Conservation (phyloP, 1,140 invertebrate species). For the Ganaspis sp. region DNA sequence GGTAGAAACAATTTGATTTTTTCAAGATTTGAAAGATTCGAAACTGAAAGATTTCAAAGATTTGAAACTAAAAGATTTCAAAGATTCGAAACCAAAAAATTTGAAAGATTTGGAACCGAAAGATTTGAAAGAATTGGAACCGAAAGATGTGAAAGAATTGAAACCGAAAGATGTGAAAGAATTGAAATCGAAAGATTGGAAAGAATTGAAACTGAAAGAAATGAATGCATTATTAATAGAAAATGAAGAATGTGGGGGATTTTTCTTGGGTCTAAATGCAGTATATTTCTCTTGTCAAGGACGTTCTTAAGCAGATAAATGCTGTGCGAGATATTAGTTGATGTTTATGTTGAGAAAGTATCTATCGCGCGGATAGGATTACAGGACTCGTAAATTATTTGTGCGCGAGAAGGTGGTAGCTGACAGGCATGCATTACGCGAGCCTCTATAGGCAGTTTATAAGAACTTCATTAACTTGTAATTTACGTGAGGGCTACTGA, state of each 20-base stretch:
- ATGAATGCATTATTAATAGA: not conserved
- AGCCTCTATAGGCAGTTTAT: slow-evolving; percentile 2
- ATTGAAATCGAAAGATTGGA: not conserved
- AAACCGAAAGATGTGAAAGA: too few relatives aligned
- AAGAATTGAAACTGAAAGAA: not conserved
- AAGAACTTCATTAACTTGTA: slow-evolving; percentile 15
- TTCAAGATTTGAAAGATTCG: too few relatives aligned
- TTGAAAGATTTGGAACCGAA: too few relatives aligned
- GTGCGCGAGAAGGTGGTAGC: slow-evolving; percentile 15
- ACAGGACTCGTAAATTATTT: slow-evolving; percentile 23
- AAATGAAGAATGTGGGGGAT: not conserved
- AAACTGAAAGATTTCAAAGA: too few relatives aligned
- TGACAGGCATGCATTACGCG: slow-evolving; percentile 8
- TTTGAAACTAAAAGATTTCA: too few relatives aligned
- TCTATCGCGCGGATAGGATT: slow-evolving; percentile 10
- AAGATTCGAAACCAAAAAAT: too few relatives aligned
- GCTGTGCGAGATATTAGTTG: not conserved
- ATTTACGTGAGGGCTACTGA: not conserved
- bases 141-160: too few relatives aligned
- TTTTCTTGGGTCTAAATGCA: not conserved
- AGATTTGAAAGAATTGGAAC: too few relatives aligned
- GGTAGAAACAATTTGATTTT: too few relatives aligned
- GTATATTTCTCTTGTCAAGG: slow-evolving; percentile 15
- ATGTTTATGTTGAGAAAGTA: slow-evolving; percentile 15
- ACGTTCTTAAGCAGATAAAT: slow-evolving; percentile 3